Conservation (phyloP, 2,113 vertebrate species). For the Gopherus evgoodei region DNA sequence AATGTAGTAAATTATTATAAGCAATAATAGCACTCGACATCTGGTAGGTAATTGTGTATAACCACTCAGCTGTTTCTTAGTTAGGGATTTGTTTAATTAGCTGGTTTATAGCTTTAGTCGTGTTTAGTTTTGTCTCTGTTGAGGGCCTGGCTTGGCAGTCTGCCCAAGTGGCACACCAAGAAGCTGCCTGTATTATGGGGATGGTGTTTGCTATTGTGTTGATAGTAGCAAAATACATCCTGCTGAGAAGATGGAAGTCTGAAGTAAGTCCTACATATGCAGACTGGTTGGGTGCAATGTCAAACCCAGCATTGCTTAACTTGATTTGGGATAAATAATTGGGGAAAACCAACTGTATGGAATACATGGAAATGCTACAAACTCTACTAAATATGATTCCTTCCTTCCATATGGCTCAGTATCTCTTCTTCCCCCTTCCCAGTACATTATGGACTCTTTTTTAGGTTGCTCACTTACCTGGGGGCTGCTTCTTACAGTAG, state of each 20-base stretch:
- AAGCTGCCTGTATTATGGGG: background rate
- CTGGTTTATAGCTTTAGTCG: background rate
- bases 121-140: background rate
- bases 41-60: background rate
- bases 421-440: background rate
- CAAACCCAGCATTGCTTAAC: background rate
- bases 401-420: background rate
- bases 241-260: background rate
- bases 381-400: accelerated
- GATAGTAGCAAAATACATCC: background rate
- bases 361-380: background rate
- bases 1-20: background rate
- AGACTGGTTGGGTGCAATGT: background rate
- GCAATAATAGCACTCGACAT: background rate
- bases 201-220: background rate
- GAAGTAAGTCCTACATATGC: background rate
- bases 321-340: background rate
- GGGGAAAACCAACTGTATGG: background rate
- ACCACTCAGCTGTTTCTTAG: background rate
- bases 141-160: background rate
- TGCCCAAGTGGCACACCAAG: too few relatives aligned
- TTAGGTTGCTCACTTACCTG: background rate
- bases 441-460: background rate
- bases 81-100: background rate
- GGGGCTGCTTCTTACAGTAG: background rate